Evolutionary conservation across 2,113 vertebrate genomes (phyloP), one percentile per base, ranked within the genome.

Genomic region (Telmatochromis brichardi): DNA sequence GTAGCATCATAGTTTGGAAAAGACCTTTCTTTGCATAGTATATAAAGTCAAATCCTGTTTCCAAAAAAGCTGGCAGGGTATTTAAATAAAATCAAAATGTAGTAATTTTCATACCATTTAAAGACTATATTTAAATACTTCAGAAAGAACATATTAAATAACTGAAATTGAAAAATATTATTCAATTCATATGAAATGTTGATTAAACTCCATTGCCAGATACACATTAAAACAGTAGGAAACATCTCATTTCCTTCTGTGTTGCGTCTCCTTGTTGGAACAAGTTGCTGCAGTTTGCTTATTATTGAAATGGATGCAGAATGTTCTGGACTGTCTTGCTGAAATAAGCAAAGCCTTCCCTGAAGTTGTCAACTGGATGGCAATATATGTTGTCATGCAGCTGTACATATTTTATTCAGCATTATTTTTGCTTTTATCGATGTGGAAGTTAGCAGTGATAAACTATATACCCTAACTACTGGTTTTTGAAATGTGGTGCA

Each of bases 341-440:
- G 5, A 23, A 71, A 71, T 42, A 42, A 23, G n/a, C 21, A 71
- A 71, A 4, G 37, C 21, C 65, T 73, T 42, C 12, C 7, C 65
- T 42, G 5, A 45, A 73, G 65, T 26, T 73, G 37, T 45, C 35
- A 45, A 6, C 21, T 15, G 21, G 65, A 73, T 45, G 37, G 65
- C 65, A 73, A 15, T 42, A 73, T 26, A 17, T 73, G 37, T 26
- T 73, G 58, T 11, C 58, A 60, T 60, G 58, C 28, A 47, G 2
- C 40, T 45, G 21, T 73, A 73, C 1, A 26, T 26, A 73, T 40
- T 40, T 71, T 15, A 21, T 42, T 42, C 12, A 71, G 35, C n/a
- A 14, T 10, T 45, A 73, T 45, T 45, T 73, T 42, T 73, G 68
- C 0, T 73, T 26, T 2, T 14, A 28, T 3, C 0, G 4, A 26